Evolutionary conservation across 2,888 invertebrate species (phyloP).

Genomic region (Emmelina monodactyla): DNA sequence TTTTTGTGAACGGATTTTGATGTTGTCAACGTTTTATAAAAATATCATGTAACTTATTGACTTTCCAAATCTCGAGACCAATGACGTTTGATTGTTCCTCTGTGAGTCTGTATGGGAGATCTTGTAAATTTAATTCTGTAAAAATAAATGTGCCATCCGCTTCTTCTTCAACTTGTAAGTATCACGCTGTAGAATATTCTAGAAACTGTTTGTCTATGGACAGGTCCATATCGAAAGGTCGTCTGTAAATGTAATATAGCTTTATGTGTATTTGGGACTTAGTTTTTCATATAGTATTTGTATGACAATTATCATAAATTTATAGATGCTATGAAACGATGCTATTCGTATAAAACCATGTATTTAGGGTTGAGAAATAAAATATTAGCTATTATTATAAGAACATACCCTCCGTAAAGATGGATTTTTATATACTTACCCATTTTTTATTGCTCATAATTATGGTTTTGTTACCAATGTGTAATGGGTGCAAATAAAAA

Average conservation of each 20-base stretch:
- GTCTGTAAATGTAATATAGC: slow-evolving; percentile 30
- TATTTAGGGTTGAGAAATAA: too few species aligned
- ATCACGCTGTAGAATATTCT: slow-evolving; percentile 15
- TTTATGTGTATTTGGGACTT: slow-evolving; percentile 29
- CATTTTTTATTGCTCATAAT: too few species aligned
- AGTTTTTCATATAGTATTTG: slow-evolving; percentile 17
- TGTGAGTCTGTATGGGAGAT: slow-evolving; percentile 28
- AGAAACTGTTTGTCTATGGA: slow-evolving; percentile 22
- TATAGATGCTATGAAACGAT: too few species aligned
- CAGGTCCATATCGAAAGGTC: slow-evolving; percentile 35
- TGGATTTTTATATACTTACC: too few species aligned
- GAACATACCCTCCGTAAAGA: too few species aligned
- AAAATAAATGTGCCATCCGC: slow-evolving; percentile 56
- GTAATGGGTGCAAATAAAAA: not conserved
- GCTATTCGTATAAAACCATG: too few species aligned
- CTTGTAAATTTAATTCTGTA: slow-evolving; percentile 36
- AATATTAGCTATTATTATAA: too few species aligned
- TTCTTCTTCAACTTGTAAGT: slow-evolving; percentile 46
- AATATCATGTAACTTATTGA: slow-evolving; percentile 1
- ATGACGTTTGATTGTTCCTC: not conserved
- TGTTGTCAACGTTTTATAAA: not conserved
- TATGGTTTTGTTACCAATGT: too few species aligned
- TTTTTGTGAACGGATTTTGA: slow-evolving; percentile 36
- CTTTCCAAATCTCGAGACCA: slow-evolving; percentile 24
- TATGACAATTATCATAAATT: too few species aligned